Evolutionary conservation across 2,113 vertebrate species (phyloP).

Genomic region (Cinclus mexicanus): DNA sequence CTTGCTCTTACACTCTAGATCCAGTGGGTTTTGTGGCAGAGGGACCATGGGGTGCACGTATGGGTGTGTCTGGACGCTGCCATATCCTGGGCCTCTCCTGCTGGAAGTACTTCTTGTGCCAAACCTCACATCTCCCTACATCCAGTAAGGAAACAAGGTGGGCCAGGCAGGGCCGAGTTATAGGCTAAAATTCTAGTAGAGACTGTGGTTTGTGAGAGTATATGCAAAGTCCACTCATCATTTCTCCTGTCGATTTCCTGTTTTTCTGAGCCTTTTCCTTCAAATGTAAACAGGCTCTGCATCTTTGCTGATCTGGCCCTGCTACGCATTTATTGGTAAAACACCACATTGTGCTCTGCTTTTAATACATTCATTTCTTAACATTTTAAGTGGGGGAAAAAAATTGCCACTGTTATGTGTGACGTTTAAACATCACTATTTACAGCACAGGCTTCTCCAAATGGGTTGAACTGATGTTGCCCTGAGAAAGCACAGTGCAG

Average conservation of each 20-base stretch:
- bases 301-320: neutral
- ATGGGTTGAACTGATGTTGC: conserved; percentile 26
- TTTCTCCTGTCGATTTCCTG: neutral
- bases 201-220: neutral
- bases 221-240: neutral
- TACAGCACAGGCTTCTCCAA: conserved; percentile 28
- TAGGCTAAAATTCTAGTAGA: neutral
- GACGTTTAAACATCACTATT: conserved; percentile 32
- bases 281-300: neutral
- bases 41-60: neutral
- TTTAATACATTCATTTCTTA: conserved; percentile 22
- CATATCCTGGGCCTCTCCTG: neutral
- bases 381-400: neutral
- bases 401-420: neutral
- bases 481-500: conserved; percentile 50
- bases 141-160: neutral
- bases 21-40: neutral
- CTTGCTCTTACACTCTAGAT: neutral
- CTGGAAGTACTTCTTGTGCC: neutral
- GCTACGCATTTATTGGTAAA: neutral
- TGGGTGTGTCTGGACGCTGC: neutral
- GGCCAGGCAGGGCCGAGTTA: neutral
- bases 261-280: neutral
- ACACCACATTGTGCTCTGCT: neutral
- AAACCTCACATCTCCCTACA: neutral